Evolutionary conservation across 2,797 vertebrate genomes (phyloP).

Genomic region (Sarcoramphus papa): DNA sequence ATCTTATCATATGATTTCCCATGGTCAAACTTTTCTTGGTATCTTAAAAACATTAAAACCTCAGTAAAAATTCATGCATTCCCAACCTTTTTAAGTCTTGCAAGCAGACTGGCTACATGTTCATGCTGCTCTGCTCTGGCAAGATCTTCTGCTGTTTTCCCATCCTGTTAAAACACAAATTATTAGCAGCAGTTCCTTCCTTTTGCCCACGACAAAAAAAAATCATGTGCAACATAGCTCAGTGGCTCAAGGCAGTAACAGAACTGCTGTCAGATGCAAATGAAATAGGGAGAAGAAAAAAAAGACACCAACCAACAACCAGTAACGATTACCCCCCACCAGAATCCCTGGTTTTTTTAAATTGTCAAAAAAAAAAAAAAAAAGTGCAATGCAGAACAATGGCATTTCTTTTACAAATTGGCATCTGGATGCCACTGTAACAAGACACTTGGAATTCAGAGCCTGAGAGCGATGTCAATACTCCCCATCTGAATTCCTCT

Average conservation of each 20-base stretch:
- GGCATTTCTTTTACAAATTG: background rate
- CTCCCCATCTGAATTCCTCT: background rate
- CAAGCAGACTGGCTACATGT: conserved; percentile 82
- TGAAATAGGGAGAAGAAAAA: background rate
- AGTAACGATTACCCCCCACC: background rate
- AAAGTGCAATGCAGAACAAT: background rate
- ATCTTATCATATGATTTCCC: background rate
- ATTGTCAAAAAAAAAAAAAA: background rate
- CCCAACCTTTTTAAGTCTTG: conserved; percentile 90
- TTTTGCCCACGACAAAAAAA: background rate
- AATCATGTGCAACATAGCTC: background rate
- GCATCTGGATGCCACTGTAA: background rate
- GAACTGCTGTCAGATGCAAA: background rate
- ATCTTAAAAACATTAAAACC: background rate
- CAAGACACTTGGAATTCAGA: background rate
- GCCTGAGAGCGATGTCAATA: background rate
- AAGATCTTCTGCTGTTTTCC: conserved; percentile 92
- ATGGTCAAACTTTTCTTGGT: background rate
- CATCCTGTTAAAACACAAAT: conserved; percentile 80
- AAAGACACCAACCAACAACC: background rate
- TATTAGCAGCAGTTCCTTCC: background rate
- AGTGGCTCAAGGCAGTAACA: background rate
- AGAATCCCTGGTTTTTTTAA: background rate
- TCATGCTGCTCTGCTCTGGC: conserved; percentile 88
- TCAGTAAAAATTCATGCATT: background rate